Base-by-base conservation (phyloP, 2,888 invertebrate species). In the Leptinotarsa tumamoca region DNA sequence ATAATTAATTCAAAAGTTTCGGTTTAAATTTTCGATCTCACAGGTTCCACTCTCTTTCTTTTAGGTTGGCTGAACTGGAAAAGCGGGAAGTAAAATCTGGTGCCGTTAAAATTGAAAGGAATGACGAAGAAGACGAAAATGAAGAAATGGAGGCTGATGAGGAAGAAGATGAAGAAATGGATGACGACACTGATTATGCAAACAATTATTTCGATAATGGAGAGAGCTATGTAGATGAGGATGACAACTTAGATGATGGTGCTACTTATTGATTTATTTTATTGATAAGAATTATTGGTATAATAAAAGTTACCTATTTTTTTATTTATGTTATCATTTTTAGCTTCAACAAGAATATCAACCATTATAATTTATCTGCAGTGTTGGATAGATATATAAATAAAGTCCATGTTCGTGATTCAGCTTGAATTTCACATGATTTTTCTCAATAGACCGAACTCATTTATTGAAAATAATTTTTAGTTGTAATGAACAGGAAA, bases 161-260 rank as follows among this genome's bases (percentile, higher is more conserved):
- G 68, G 94, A 94, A 82, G 86, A 90, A 13, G 95, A 96, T 83
- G 94, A 95, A 85, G 96, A 96, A 88, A 93, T 95, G 91, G 96
- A 96, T 85, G 95, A 95, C 84, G 96, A 96, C 23, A 96, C 95
- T 27, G 96, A 96, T 87, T 96, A 96, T 85, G 94, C 94, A 0
- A 95, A 95, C 83, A 95, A 94, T 85, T 96, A 95, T 86, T 96
- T 96, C 87, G 96, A 96, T 86, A 95, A 96, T 87, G 96, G 96
- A 1, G 96, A 96, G 88, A 93, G 92, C 50, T 95, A 94, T 86
- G 95, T 95, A 86, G 95, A 96, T 77, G 96, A 96, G 82, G 96
- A 96, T 84, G 96, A 96, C 83, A 95, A 94, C 86, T 88, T 95
- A 78, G 95, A 95, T 86, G 95, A 95, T 89, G 95, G 95, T 17